These are phyloP conservation scores for Haemorhous mexicanus DNA, from an alignment of 2,113 vertebrate genomes.

Conservation along the genomic window DNA sequence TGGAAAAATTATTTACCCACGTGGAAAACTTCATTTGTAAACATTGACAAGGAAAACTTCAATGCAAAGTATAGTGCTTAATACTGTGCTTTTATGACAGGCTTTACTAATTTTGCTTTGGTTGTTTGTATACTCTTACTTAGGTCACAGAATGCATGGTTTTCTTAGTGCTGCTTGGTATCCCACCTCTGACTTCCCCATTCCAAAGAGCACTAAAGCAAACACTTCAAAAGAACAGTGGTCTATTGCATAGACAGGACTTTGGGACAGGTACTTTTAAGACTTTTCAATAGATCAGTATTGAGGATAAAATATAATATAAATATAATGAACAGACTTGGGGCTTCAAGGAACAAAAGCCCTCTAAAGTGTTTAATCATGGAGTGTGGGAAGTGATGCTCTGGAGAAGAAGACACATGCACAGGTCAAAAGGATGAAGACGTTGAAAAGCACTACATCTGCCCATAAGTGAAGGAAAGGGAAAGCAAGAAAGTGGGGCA, in stretches of 20 bases:
- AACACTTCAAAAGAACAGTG: not conserved
- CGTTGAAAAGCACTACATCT: not conserved
- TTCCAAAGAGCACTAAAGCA: not conserved
- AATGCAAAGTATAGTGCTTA: not conserved
- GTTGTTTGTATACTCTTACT: not conserved
- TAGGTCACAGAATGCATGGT: not conserved
- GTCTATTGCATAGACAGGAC: not conserved
- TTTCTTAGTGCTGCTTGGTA: not conserved
- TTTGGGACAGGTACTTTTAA: not conserved
- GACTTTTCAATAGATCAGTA: not conserved
- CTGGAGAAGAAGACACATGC: not conserved
- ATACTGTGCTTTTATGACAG: not conserved
- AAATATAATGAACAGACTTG: not conserved
- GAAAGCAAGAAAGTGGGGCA: not conserved
- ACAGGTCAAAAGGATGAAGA: not conserved
- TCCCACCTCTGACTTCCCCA: not conserved
- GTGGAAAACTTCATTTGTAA: not conserved
- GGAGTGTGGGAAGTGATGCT: not conserved
- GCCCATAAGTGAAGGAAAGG: not conserved
- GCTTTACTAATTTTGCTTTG: not conserved
- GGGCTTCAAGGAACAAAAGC: not conserved
- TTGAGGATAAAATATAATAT: not conserved
- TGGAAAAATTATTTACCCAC: not conserved
- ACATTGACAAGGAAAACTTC: not conserved
- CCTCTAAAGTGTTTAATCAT: not conserved